Percentiles rank a stretch among this genome's conserved stretches.
Evolutionary conservation across 35 echinoderm and acorn worm species (phyloP).

Genomic region (Diadema setosum): DNA sequence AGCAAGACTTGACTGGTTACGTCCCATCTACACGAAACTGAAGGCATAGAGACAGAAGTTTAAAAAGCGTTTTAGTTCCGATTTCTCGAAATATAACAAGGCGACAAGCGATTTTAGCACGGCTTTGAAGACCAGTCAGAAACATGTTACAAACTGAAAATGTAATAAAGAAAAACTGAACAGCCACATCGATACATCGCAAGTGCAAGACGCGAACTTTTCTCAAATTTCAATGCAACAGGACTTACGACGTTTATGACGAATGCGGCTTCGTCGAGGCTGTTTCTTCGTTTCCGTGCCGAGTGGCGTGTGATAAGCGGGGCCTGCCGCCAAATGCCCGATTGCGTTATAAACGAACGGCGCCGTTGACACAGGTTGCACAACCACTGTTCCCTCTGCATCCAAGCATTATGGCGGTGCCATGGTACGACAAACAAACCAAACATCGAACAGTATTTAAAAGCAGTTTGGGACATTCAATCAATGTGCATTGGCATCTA

Average conservation of each 20-base stretch:
- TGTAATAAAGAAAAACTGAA: background rate
- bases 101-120: too few species aligned
- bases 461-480: background rate
- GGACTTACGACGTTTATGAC: conserved; percentile 73
- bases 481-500: background rate
- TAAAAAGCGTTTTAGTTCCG: too few species aligned
- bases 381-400: conserved; percentile 87
- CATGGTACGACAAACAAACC: background rate
- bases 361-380: conserved; percentile 86
- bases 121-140: too few species aligned
- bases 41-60: too few species aligned
- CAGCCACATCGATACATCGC: conserved; percentile 1
- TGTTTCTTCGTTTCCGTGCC: conserved; percentile 59
- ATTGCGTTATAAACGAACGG: conserved; percentile 72
- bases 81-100: too few species aligned
- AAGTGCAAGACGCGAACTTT: background rate
- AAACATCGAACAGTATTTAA: conserved; percentile 6
- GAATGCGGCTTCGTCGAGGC: conserved; percentile 84
- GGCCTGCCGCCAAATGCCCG: conserved; percentile 91
- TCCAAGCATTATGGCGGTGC: background rate
- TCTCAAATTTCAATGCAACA: background rate
- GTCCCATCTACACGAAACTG: too few species aligned
- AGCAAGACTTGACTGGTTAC: background rate
- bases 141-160: too few species aligned
- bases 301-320: conserved; percentile 9